Evolutionary conservation across 2,888 invertebrate species (phyloP), one percentile per base, ranked within the genome.

Genomic region (Pachliopta kotzebuea): DNA sequence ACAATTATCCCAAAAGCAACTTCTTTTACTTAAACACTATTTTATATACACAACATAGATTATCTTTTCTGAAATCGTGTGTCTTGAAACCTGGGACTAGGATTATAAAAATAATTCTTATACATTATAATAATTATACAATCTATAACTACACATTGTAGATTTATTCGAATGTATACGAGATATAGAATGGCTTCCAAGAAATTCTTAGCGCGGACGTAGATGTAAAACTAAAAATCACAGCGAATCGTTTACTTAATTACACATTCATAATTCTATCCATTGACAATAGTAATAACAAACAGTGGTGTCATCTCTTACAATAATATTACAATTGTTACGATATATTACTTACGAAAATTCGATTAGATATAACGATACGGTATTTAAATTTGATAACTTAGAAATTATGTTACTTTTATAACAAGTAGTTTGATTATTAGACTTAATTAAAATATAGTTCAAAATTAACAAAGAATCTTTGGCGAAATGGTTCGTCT

Each of bases 31-130:
- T 54, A 45, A 56, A 60, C 56, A 21, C 60, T 69, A 66, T 53
- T 60, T 62, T 64, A 84, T 80, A 75, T 82, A 82, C 77, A 81
- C 62, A 67, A 68, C 71, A 72, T 71, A 70, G 67, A 70, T 72
- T 68, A 71, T 67, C 74, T 59, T 69, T 69, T 64, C 45, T 68
- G 69, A 74, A 74, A 75, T 86, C 79, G 81, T 82, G 74, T 84
- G 78, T 83, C 74, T 73, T 77, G 83, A 85, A 85, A 85, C 83
- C 81, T 82, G 76, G 75, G 76, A 71, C 72, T 67, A 70, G 71
- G 72, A 73, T 82, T 88, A 88, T 74, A 88, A 88, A 88, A 88
- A 88, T 88, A 88, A 85, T 76, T 79, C 74, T 79, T 82, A 81
- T 65, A 20, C 66, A 68, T 69, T 72, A 72, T 62, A 67, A 56